phyloP scores from a whole-genome alignment of 2,113 vertebrate species.

The Sus scrofa region T2T-Sscrofa CM000813.6:46570001-46570500 shows the following conservation, averaged over 20 bases:
- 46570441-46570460: neutral
- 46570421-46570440: neutral
- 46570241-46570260: neutral
- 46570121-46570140: neutral
- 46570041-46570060: neutral
- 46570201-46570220: neutral
- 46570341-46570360: accelerated
- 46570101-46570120: neutral
- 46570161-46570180: neutral
- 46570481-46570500: no score
- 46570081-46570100: neutral
- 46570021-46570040: neutral
- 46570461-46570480: no score
- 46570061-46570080: neutral
- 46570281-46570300: neutral
- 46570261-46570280: neutral
- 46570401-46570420: neutral
- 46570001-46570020: neutral
- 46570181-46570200: neutral
- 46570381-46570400: neutral
- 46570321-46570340: accelerated
- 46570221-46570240: neutral
- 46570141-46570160: neutral
- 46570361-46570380: neutral
- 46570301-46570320: neutral